Evolutionary conservation across 2,888 invertebrate genomes (phyloP), one percentile per base, ranked within the genome.

Genomic region (Euclidia mi): DNA sequence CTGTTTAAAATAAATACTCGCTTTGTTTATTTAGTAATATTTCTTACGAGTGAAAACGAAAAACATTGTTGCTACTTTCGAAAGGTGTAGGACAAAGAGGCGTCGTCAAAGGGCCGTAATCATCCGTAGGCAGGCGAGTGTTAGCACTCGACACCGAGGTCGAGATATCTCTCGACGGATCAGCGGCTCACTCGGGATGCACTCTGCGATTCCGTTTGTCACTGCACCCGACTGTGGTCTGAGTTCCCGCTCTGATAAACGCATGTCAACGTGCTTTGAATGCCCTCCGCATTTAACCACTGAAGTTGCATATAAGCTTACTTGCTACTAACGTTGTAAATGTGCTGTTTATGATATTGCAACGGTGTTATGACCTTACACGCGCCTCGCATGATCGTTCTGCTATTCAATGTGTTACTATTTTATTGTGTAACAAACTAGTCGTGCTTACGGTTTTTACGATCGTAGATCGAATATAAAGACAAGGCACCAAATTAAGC

Each of bases 131-230:
- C 89, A 83, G 85, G 84, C 84, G 89, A 91, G 91, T 91, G 92
- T 90, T 86, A 86, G 85, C 89, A 88, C 91, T 92, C 89, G 88
- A 87, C 90, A 87, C 82, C 78, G 89, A 87, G 91, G 89, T 89
- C 89, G 91, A 88, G 90, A 88, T 94, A 94, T 94, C 94, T 91
- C 89, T 87, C 84, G 84, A 80, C 91, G 89, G 93, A 94, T 94
- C 94, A 91, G 90, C 90, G 82, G 87, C 89, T 89, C 92, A 88
- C 90, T 91, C 89, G 89, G 91, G 91, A 85, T 89, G 91, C 90
- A 91, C 93, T 94, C 89, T 89, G 86, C 88, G 88, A 94, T 94
- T 94, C 94, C 90, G 93, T 94, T 93, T 94, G 94, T 91, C 91
- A 87, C 87, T 84, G 87, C 87, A 80, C 85, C 85, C 86, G 85